Conservation (phyloP, 2,888 invertebrate species). For the Lithophane socia region DNA sequence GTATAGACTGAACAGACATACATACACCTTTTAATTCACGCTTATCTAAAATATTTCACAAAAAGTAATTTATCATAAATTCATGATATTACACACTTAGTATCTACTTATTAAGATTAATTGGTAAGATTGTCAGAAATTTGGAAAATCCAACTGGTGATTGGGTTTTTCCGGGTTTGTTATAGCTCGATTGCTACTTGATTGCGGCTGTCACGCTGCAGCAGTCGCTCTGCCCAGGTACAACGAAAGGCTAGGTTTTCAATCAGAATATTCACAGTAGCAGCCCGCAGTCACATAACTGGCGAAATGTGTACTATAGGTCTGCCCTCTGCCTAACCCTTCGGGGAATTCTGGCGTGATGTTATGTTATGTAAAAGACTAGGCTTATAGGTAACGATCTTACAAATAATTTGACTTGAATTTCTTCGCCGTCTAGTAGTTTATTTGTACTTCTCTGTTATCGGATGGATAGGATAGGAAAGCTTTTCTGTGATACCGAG, state of each 20-base stretch:
- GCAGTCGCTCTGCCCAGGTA: background rate
- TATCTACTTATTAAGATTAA: slow-evolving; percentile 28
- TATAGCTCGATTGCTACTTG: background rate
- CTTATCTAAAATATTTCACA: background rate
- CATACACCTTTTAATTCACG: background rate
- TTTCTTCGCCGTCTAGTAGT: background rate
- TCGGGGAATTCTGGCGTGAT: too few species aligned
- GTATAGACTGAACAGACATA: background rate
- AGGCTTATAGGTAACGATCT: background rate
- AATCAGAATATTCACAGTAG: background rate
- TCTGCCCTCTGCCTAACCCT: too few species aligned
- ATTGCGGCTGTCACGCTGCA: background rate
- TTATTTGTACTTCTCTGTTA: background rate
- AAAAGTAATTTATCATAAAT: background rate
- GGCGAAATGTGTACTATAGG: too few species aligned
- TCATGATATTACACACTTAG: background rate
- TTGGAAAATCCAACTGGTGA: slow-evolving; percentile 13
- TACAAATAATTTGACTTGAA: background rate
- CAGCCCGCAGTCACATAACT: too few species aligned
- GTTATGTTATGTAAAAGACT: background rate
- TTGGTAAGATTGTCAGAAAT: slow-evolving; percentile 6
- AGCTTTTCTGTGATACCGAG: background rate
- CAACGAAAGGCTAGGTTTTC: background rate
- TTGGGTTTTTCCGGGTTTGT: slow-evolving; percentile 18
- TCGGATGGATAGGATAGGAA: background rate